Evolutionary conservation across 2,113 vertebrate species (phyloP).

Genomic region (Leptobrachium ailaonicum): DNA sequence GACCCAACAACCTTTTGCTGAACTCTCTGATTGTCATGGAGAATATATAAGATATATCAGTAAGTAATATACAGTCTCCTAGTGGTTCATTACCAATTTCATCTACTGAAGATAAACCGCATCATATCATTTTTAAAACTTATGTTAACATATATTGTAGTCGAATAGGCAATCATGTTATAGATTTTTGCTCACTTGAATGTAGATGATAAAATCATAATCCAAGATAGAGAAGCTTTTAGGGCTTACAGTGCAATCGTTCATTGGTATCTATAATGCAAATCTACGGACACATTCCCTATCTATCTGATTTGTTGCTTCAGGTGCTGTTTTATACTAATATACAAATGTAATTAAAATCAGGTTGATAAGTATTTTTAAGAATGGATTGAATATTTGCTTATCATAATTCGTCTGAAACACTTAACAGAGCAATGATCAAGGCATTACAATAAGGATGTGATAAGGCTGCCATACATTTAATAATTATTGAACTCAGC

Average conservation of each 20-base stretch:
- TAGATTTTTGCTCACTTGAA: slow-evolving; percentile 13
- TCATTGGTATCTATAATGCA: slow-evolving; percentile 1
- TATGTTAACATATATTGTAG: background rate
- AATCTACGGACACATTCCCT: background rate
- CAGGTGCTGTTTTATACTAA: too few relatives aligned
- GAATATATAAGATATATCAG: background rate
- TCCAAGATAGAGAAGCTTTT: background rate
- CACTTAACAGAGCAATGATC: too few relatives aligned
- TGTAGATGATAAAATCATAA: slow-evolving; percentile 1
- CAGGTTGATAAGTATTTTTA: too few relatives aligned
- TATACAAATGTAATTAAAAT: too few relatives aligned
- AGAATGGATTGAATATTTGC: too few relatives aligned
- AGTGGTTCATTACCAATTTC: background rate
- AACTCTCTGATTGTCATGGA: background rate
- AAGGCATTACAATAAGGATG: too few relatives aligned
- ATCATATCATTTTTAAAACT: slow-evolving; percentile 5
- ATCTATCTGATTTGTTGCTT: background rate
- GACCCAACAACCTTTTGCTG: slow-evolving; percentile 10
- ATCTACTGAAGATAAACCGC: background rate
- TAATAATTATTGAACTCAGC: too few relatives aligned
- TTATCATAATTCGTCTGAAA: too few relatives aligned
- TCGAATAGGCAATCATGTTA: slow-evolving; percentile 1
- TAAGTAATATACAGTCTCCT: background rate
- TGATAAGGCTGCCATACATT: too few relatives aligned
- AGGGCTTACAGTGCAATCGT: background rate